Percentiles rank a stretch among this genome's conserved stretches.
phyloP scores from a whole-genome alignment of 2,113 vertebrate species.

The Microcebus griseorufus region DNA sequence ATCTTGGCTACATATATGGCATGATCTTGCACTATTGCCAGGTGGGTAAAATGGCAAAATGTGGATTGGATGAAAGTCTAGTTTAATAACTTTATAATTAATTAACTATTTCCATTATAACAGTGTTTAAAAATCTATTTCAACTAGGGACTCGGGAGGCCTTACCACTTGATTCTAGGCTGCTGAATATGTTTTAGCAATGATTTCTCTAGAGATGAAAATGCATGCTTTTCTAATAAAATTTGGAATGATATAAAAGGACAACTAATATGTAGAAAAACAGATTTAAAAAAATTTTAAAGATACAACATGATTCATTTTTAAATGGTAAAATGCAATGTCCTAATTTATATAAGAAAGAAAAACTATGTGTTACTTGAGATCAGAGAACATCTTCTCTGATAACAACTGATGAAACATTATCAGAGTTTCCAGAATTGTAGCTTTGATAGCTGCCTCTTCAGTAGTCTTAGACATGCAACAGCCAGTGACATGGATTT shows the following conservation, averaged over 20 bases:
- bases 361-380: not conserved
- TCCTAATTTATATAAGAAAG: not conserved
- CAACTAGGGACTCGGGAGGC: not conserved
- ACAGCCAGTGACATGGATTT: not conserved
- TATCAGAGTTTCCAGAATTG: rapidly evolving
- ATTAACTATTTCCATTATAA: not conserved
- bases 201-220: not conserved
- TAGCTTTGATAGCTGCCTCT: not conserved
- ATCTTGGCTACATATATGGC: not conserved
- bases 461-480: not conserved
- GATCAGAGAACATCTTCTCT: not conserved
- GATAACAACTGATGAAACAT: not conserved
- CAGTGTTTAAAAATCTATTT: not conserved
- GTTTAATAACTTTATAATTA: not conserved
- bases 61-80: not conserved
- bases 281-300: not conserved
- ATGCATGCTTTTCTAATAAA: not conserved
- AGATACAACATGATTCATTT: not conserved
- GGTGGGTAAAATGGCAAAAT: not conserved
- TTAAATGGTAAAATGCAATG: not conserved
- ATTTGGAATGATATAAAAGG: not conserved
- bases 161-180: not conserved
- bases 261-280: not conserved
- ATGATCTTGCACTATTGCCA: not conserved
- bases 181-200: not conserved